Evolutionary conservation across 1,140 invertebrate genomes (phyloP).

Genomic region (Micrasema minimum): DNA sequence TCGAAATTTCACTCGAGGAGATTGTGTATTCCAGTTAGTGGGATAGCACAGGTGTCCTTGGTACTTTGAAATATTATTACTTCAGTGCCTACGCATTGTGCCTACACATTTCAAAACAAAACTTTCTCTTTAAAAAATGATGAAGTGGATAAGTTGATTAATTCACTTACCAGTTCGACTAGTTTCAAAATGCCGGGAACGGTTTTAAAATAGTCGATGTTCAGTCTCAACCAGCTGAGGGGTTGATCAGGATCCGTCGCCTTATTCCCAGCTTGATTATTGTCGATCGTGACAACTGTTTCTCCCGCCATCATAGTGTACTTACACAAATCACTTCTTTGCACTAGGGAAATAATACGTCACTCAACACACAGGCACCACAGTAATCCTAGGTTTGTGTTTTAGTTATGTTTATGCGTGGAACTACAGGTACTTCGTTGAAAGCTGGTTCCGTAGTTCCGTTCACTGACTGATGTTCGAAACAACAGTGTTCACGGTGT

Average conservation of each 20-base stretch:
- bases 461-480: neutral
- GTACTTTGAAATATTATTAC: neutral
- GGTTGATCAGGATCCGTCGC: slow-evolving; percentile 66
- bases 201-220: slow-evolving; percentile 72
- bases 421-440: neutral
- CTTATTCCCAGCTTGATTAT: slow-evolving; percentile 67
- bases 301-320: slow-evolving; percentile 73
- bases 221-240: slow-evolving; percentile 69
- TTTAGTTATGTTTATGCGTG: slow-evolving; percentile 13
- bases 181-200: slow-evolving; percentile 71
- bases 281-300: slow-evolving; percentile 73
- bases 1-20: neutral
- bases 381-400: neutral
- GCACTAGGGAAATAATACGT: slow-evolving; percentile 16
- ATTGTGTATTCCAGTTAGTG: neutral
- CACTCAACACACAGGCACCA: slow-evolving; percentile 11
- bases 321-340: slow-evolving; percentile 36
- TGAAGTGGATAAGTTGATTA: no score
- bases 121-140: neutral
- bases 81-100: neutral
- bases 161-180: slow-evolving; percentile 68
- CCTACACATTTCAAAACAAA: neutral
- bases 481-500: neutral
- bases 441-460: slow-evolving; percentile 5
- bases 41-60: neutral